These are phyloP conservation scores for Paraescarpia echinospica DNA, from an alignment of 1,140 invertebrate species.

Conservation along the genomic window DNA sequence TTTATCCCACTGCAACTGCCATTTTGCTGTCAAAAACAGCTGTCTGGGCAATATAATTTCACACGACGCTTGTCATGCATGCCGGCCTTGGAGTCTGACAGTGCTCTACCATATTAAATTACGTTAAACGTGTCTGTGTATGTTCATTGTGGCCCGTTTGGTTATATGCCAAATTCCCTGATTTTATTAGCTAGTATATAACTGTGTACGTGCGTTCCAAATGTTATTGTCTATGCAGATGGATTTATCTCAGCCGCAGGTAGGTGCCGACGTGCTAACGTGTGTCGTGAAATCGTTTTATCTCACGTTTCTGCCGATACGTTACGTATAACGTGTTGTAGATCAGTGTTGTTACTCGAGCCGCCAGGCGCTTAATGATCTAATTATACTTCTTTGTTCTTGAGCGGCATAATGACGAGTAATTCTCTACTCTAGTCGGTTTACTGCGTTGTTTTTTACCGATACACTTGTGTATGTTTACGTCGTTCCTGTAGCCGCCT, in stretches of 20 bases:
- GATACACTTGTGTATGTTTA: background rate
- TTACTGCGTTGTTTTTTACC: background rate
- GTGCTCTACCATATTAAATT: too few relatives aligned
- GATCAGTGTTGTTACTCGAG: background rate
- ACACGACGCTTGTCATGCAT: too few relatives aligned
- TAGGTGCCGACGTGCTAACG: background rate
- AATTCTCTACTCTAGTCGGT: background rate
- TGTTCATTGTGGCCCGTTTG: too few relatives aligned
- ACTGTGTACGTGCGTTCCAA: too few relatives aligned
- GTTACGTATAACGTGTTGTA: background rate
- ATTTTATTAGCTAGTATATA: too few relatives aligned
- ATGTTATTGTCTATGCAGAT: background rate
- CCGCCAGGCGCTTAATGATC: background rate
- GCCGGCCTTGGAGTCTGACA: too few relatives aligned
- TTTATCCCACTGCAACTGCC: too few relatives aligned
- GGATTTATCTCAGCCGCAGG: background rate
- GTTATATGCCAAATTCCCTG: too few relatives aligned
- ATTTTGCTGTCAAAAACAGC: too few relatives aligned
- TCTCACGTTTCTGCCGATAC: background rate
- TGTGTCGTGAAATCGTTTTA: background rate
- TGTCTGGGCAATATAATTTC: too few relatives aligned
- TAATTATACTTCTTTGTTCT: slow-evolving; percentile 1
- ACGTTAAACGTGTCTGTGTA: too few relatives aligned
- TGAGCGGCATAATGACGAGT: background rate
- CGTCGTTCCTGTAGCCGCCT: too few relatives aligned